A percentile compares a stretch with the other conserved stretches of the same genome.
phyloP scores from a whole-genome alignment of 2,113 vertebrate species.

The Vanacampus margaritifer region DNA sequence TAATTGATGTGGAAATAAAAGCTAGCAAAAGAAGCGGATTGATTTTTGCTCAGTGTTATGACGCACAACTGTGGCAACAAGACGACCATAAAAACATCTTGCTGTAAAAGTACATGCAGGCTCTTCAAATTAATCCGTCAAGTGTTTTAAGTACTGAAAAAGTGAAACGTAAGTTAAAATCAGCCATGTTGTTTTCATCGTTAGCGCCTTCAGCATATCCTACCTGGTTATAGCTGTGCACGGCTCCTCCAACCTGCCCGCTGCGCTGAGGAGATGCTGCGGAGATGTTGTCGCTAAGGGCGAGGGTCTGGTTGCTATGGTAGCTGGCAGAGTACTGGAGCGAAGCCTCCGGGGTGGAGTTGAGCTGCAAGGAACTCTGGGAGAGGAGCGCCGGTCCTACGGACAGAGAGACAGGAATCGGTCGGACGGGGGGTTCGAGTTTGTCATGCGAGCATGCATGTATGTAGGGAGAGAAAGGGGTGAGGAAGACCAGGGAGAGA shows the following conservation, averaged over 20 bases:
- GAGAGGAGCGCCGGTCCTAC: conserved; percentile 94
- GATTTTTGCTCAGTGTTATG: conserved; percentile 8
- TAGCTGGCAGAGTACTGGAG: conserved; percentile 98
- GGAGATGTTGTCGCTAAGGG: conserved; percentile 84
- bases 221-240: conserved; percentile 98
- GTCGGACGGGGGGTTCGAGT: conserved; percentile 30
- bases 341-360: conserved; percentile 94
- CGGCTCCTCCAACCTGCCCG: conserved; percentile 83
- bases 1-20: conserved; percentile 2
- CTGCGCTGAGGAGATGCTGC: conserved; percentile 78
- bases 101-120: background rate
- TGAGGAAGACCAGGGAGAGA: conserved; percentile 24
- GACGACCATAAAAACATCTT: background rate
- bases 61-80: background rate
- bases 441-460: background rate
- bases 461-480: background rate
- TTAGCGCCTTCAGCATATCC: conserved; percentile 32
- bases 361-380: conserved; percentile 97
- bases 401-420: conserved; percentile 52
- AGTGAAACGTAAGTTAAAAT: conserved; percentile 6
- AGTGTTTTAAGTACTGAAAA: background rate
- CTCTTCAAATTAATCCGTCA: background rate
- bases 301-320: conserved; percentile 98
- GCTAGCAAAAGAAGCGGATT: background rate
- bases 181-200: background rate